Evolutionary conservation across 2,113 vertebrate species (phyloP).

Genomic region (Anoura caudifer): DNA sequence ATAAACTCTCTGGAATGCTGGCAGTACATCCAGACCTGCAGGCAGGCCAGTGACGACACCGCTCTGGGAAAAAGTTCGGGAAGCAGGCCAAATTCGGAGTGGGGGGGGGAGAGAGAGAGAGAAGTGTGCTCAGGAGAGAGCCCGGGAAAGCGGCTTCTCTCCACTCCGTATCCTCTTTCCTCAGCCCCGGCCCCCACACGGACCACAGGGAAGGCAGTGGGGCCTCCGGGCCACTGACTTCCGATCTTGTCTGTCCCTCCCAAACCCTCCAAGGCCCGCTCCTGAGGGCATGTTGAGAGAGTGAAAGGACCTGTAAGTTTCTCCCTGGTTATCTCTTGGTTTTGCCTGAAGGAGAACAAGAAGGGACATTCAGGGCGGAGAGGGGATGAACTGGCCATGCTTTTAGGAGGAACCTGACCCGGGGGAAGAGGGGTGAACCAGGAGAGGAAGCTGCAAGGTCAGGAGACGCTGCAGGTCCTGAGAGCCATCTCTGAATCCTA

Average conservation of each 20-base stretch:
- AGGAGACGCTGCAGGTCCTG: background rate
- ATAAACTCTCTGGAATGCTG: conserved; percentile 99
- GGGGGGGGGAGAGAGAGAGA: background rate
- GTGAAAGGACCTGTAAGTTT: background rate
- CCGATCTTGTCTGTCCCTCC: background rate
- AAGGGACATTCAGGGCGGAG: background rate
- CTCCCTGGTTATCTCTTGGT: background rate
- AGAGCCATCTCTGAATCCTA: background rate
- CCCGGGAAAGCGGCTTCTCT: background rate
- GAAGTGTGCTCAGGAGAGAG: background rate
- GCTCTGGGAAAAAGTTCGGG: conserved; percentile 92
- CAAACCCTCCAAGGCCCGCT: background rate
- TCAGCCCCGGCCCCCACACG: rapidly evolving
- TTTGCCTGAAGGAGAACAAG: background rate
- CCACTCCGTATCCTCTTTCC: background rate
- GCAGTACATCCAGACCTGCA: conserved; percentile 99
- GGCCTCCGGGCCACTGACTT: too few relatives aligned
- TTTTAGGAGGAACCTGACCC: background rate
- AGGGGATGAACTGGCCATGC: rapidly evolving
- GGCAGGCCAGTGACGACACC: conserved; percentile 97
- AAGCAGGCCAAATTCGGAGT: conserved; percentile 81
- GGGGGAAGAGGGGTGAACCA: too few relatives aligned
- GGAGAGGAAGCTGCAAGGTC: background rate
- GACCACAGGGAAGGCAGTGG: background rate
- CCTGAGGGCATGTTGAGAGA: background rate